Evolutionary conservation across 2,797 vertebrate species (phyloP), one percentile per base, ranked within the genome.

Genomic region (Triplophysa yarkandensis): DNA sequence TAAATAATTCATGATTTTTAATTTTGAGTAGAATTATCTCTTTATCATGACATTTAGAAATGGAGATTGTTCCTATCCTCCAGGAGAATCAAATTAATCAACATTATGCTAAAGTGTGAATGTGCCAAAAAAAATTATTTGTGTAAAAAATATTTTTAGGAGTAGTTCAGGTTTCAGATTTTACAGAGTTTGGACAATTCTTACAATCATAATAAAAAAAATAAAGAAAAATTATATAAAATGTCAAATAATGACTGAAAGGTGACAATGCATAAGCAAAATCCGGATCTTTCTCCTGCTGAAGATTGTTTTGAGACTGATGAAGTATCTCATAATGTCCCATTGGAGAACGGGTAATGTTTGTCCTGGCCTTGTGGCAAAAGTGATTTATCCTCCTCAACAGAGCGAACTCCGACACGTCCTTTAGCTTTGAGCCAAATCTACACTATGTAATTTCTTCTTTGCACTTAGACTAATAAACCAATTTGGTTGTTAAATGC

Each of bases 401-500:
- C 32, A 79, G 79, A 81, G 79, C 30, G 77, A 77, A 79, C 72
- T 83, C 76, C 65, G 74, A 68, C 76, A 71, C 34, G 66, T 81
- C 46, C 50, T 81, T 77, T 77, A 79, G 77, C 81, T 81, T 79
- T 83, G 52, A 81, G 79, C 67, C 61, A 76, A 78, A 81, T 80
- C 68, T 43, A 71, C 54, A 25, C 58, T 62, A 57, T 76, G 58
- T 78, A 41, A 60, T 71, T 57, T 41, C 55, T 60, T 63, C 50
- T 62, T 46, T 74, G 72, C 34, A 77, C 67, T 71, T 61, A 41
- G 28, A 68, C 71, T 63, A 80, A 77, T 82, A 77, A 81, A 77
- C 74, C 81, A 81, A 68, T 74, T 81, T 80, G 76, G 78, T 76
- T 74, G 68, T 71, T 68, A 80, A 77, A 76, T 62, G 25, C n/a